Conservation (phyloP, 2,888 invertebrate species). For the Glyphotaelius pellucidus region DNA sequence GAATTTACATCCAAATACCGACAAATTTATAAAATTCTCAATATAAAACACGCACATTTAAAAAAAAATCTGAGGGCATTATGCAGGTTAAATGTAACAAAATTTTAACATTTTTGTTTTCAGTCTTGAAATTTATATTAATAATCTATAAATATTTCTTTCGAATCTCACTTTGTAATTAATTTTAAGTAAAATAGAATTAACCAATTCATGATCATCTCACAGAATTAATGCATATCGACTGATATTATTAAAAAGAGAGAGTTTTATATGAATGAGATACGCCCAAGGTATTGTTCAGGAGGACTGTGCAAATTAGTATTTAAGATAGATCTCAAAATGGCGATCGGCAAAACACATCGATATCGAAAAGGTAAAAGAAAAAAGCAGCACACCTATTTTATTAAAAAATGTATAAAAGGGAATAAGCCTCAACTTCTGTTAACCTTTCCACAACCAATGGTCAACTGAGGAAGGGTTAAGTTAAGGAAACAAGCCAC, state of each 20-base stretch:
- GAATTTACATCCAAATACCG: neutral
- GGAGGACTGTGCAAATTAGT: neutral
- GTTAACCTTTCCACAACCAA: neutral
- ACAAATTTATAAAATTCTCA: neutral
- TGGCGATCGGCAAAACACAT: neutral
- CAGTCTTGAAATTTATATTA: neutral
- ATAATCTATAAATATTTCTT: neutral
- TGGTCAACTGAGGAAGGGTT: no score
- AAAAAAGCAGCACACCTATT: neutral
- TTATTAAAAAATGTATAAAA: neutral
- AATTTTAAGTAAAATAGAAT: neutral
- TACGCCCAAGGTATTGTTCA: slow-evolving; percentile 20
- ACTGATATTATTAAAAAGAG: slow-evolving; percentile 22
- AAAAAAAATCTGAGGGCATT: neutral
- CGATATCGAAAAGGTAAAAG: neutral
- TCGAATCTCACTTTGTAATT: neutral
- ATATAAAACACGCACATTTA: neutral
- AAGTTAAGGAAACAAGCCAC: no score
- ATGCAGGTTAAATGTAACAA: no score
- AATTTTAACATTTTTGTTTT: no score
- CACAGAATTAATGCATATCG: slow-evolving; percentile 20
- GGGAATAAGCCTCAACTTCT: neutral
- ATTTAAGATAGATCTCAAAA: slow-evolving; percentile 14
- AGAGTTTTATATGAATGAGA: slow-evolving; percentile 6
- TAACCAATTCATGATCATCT: neutral